A percentile compares a stretch with the other conserved stretches of the same genome.
These are phyloP conservation scores for Lepidocyrtinus sp. DNA, from an alignment of 2,888 invertebrate genomes.

Conservation along the genomic window DNA sequence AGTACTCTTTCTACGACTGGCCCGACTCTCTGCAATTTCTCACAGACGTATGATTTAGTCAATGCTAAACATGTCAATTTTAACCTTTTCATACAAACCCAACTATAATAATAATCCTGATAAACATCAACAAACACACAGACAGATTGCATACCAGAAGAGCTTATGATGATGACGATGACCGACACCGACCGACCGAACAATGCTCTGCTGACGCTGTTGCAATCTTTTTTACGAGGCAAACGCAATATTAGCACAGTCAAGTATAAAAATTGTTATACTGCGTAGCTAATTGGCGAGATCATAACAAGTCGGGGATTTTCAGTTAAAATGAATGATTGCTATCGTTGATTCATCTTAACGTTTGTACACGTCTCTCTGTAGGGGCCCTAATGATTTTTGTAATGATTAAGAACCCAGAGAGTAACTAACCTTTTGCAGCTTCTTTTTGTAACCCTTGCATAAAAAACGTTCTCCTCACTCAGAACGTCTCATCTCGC, in stretches of 20 bases:
- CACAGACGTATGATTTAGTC: too few species aligned
- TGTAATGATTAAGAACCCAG: too few species aligned
- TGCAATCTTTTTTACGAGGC: background rate
- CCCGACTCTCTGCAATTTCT: too few species aligned
- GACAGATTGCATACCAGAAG: background rate
- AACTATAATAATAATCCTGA: background rate
- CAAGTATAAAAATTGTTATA: background rate
- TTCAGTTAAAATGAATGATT: background rate
- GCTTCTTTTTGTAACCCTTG: too few species aligned
- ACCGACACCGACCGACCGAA: too few species aligned
- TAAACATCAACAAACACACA: background rate
- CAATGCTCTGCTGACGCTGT: background rate
- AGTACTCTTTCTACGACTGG: too few species aligned
- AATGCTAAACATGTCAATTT: background rate
- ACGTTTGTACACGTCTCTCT: background rate
- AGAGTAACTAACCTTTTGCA: too few species aligned
- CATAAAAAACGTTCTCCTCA: too few species aligned
- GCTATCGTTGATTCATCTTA: background rate
- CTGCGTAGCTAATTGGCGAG: constrained; percentile 15
- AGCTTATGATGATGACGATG: constrained; percentile 11
- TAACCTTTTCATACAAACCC: background rate
- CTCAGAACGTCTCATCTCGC: too few species aligned
- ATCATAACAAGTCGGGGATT: background rate
- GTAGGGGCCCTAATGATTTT: background rate
- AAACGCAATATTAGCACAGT: background rate